Percentiles rank a stretch among this genome's conserved stretches.
Conservation (phyloP, 92 coral and sea anemone genomes). For the Anthopleura xanthogrammica region DNA sequence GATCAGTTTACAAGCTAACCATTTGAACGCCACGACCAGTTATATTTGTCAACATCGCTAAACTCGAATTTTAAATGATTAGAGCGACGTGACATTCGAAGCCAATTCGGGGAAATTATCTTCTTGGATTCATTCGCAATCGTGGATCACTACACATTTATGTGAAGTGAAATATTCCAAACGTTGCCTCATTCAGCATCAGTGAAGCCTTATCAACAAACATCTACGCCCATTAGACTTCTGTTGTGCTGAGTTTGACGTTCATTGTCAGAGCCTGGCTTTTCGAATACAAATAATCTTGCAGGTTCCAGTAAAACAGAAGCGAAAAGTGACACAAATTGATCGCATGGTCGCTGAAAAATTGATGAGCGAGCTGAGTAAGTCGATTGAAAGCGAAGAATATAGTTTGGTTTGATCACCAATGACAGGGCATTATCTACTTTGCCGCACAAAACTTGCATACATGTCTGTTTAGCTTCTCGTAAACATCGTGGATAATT, state of each 20-base stretch:
- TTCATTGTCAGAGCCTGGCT: not conserved
- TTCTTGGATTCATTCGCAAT: not conserved
- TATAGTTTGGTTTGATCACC: not conserved
- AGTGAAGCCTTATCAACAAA: slow-evolving; percentile 4
- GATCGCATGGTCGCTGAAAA: not conserved
- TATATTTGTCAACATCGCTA: not conserved
- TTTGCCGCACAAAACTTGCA: not conserved
- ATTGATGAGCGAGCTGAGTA: not conserved
- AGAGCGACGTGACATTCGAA: not conserved
- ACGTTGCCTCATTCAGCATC: not conserved
- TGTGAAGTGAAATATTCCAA: not conserved
- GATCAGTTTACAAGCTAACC: not conserved
- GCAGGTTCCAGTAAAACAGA: not conserved
- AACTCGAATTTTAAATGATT: not conserved
- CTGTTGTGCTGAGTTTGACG: not conserved
- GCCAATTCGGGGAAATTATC: not conserved
- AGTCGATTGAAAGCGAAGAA: not conserved
- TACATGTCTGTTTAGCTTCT: not conserved
- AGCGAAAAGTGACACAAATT: not conserved
- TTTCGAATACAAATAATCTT: not conserved
- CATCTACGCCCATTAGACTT: not conserved
- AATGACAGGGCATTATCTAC: not conserved
- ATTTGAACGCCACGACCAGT: not conserved
- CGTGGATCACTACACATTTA: no score
- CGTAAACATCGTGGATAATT: slow-evolving; percentile 1